These are phyloP conservation scores for Egretta garzetta DNA, from an alignment of 2,113 vertebrate genomes.

Conservation along the genomic window DNA sequence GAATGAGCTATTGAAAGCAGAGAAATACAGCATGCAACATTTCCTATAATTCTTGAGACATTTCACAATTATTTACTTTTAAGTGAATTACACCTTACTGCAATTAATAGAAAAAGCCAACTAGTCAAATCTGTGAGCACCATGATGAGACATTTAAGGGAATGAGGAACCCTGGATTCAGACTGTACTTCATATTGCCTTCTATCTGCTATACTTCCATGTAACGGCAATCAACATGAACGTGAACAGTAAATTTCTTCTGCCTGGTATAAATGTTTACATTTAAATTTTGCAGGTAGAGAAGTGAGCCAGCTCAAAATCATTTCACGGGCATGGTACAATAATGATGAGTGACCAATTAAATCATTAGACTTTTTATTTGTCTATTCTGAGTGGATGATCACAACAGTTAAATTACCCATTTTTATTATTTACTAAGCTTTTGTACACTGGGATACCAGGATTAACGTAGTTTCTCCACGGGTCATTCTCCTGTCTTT, in stretches of 20 bases:
- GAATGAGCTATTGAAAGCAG: not conserved
- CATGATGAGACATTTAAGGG: not conserved
- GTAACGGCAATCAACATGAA: not conserved
- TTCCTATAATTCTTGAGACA: not conserved
- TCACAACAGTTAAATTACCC: not conserved
- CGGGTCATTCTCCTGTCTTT: not conserved
- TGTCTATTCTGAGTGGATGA: not conserved
- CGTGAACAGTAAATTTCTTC: not conserved
- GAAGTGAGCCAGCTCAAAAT: not conserved
- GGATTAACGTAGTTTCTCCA: not conserved
- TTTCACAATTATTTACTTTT: not conserved
- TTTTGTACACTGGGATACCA: not conserved
- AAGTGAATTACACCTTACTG: not conserved
- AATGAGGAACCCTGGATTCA: not conserved
- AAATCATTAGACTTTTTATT: not conserved
- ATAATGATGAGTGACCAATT: not conserved
- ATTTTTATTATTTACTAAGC: not conserved
- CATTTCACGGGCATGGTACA: not conserved
- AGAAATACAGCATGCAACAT: not conserved
- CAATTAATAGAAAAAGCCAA: not conserved
- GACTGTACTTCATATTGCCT: not conserved
- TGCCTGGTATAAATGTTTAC: not conserved
- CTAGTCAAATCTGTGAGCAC: not conserved
- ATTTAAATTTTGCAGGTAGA: not conserved
- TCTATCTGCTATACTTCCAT: not conserved